A percentile compares a stretch with the other conserved stretches of the same genome.
Evolutionary conservation across 2,888 invertebrate species (phyloP).

Genomic region (Carterocephalus palaemon): DNA sequence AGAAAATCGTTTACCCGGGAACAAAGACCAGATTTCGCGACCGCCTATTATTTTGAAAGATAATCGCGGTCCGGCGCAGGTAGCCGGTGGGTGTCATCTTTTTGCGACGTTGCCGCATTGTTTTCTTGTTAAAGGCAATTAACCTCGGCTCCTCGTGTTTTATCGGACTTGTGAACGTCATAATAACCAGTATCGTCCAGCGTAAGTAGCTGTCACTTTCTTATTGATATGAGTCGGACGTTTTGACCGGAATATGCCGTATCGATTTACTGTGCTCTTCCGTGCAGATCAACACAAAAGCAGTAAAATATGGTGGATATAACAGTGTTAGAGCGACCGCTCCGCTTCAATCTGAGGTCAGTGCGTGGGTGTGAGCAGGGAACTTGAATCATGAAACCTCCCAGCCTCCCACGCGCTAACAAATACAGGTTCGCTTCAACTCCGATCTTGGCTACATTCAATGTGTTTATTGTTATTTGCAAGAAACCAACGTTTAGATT

Average conservation of each 20-base stretch:
- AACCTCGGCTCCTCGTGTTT: slow-evolving; percentile 28
- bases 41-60: slow-evolving; percentile 61
- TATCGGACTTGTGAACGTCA: slow-evolving; percentile 20
- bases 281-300: background rate
- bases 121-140: slow-evolving; percentile 35
- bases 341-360: slow-evolving; percentile 57
- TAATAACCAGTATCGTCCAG: slow-evolving; percentile 23
- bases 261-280: slow-evolving; percentile 17
- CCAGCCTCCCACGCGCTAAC: slow-evolving; percentile 53
- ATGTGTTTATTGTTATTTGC: slow-evolving; percentile 22
- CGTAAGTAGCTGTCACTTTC: slow-evolving; percentile 19
- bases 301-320: slow-evolving; percentile 21
- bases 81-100: slow-evolving; percentile 56
- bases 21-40: slow-evolving; percentile 54
- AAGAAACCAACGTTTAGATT: slow-evolving; percentile 18
- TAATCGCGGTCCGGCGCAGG: slow-evolving; percentile 48
- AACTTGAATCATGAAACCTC: slow-evolving; percentile 58
- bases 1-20: slow-evolving; percentile 37
- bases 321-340: slow-evolving; percentile 36
- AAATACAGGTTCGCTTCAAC: slow-evolving; percentile 54
- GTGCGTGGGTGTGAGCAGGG: slow-evolving; percentile 52
- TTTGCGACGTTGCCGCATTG: slow-evolving; percentile 39
- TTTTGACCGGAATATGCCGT: background rate
- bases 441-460: slow-evolving; percentile 44
- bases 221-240: slow-evolving; percentile 5